These are phyloP conservation scores for Phalera bucephala DNA, from an alignment of 2,888 invertebrate species.

Conservation along the genomic window DNA sequence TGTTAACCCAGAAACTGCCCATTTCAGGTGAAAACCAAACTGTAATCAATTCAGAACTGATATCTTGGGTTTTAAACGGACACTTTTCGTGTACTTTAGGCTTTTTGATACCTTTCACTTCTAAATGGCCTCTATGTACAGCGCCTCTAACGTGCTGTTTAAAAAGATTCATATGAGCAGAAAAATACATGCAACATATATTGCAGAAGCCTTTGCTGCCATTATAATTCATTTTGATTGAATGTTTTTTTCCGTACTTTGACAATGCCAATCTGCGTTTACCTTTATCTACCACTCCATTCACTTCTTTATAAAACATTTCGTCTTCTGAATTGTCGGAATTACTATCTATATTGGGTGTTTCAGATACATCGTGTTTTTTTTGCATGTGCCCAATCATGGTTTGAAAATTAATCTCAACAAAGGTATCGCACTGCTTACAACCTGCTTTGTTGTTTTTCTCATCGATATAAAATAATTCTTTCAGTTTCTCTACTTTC, in stretches of 20 bases:
- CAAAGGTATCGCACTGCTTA: slow-evolving; percentile 36
- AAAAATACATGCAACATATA: slow-evolving; percentile 46
- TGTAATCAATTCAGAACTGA: background rate
- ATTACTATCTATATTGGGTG: background rate
- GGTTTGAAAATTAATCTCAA: slow-evolving; percentile 24
- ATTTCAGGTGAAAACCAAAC: slow-evolving; percentile 15
- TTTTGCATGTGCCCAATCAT: slow-evolving; percentile 33
- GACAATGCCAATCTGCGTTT: slow-evolving; percentile 44
- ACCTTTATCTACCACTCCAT: slow-evolving; percentile 47
- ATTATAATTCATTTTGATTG: slow-evolving; percentile 50
- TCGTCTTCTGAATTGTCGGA: slow-evolving; percentile 14
- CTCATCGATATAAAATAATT: slow-evolving; percentile 37
- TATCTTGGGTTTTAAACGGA: background rate
- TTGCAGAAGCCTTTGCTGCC: slow-evolving; percentile 53
- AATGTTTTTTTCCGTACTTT: slow-evolving; percentile 44
- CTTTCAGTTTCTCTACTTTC: slow-evolving; percentile 25
- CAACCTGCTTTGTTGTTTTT: slow-evolving; percentile 37
- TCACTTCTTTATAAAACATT: slow-evolving; percentile 5
- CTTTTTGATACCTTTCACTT: slow-evolving; percentile 37
- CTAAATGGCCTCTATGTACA: slow-evolving; percentile 45
- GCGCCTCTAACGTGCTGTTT: slow-evolving; percentile 45
- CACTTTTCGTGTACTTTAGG: slow-evolving; percentile 18
- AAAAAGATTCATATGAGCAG: slow-evolving; percentile 41
- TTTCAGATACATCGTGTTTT: slow-evolving; percentile 16
- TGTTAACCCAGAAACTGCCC: slow-evolving; percentile 34